These are phyloP conservation scores for Neogale vison DNA, from an alignment of 2,113 vertebrate species.

Conservation along the genomic window DNA sequence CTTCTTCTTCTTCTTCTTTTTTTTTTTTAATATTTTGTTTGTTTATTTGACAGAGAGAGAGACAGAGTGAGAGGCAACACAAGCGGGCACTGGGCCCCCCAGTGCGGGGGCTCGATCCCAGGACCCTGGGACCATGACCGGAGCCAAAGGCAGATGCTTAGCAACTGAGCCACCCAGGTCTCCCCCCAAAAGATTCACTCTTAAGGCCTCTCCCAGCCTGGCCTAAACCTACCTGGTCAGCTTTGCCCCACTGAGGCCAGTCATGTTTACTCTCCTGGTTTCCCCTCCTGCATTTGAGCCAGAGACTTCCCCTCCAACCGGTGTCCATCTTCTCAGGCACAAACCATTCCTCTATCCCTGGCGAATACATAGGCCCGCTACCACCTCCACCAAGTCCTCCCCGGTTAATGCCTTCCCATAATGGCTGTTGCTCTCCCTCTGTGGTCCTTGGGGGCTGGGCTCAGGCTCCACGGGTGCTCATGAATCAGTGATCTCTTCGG, in stretches of 20 bases:
- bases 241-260: not conserved
- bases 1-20: too few species aligned
- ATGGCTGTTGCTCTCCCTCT: too few species aligned
- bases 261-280: not conserved
- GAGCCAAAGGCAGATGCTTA: too few species aligned
- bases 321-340: too few species aligned
- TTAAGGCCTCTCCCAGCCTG: not conserved
- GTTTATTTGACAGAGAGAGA: too few species aligned
- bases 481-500: not conserved
- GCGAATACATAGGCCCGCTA: not conserved
- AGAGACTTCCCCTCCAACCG: not conserved
- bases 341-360: not conserved
- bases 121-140: too few species aligned
- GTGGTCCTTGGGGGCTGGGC: not conserved
- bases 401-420: not conserved
- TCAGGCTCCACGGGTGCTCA: rapidly evolving
- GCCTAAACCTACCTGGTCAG: not conserved
- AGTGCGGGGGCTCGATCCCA: too few species aligned
- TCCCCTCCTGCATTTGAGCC: not conserved
- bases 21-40: too few species aligned
- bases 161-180: too few species aligned
- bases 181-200: not conserved
- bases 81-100: too few species aligned
- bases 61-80: too few species aligned
- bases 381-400: not conserved